Evolutionary conservation across 2,113 vertebrate species (phyloP).

Genomic region (Stercorarius parasiticus): DNA sequence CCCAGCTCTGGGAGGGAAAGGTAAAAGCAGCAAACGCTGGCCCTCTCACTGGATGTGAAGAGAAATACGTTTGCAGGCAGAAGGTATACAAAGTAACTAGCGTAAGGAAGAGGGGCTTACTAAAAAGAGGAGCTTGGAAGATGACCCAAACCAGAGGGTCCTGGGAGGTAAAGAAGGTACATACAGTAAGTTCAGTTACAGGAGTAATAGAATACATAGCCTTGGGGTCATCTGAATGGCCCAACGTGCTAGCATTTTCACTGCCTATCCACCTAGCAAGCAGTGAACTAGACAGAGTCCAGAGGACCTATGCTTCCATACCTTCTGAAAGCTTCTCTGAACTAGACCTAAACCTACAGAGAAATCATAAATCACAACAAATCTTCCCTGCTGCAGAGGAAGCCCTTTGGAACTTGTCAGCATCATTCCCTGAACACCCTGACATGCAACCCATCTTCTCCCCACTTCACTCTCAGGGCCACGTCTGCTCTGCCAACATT

Average conservation of each 20-base stretch:
- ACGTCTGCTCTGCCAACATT: conserved; percentile 23
- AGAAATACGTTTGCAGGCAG: not conserved
- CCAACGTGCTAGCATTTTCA: not conserved
- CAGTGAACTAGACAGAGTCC: not conserved
- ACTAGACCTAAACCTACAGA: not conserved
- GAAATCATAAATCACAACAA: conserved; percentile 4
- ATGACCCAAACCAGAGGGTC: not conserved
- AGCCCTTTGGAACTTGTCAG: not conserved
- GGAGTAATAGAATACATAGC: not conserved
- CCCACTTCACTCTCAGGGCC: not conserved
- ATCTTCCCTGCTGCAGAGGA: not conserved
- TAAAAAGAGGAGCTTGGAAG: not conserved
- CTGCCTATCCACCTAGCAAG: not conserved
- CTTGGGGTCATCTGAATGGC: not conserved
- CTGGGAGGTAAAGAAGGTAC: not conserved
- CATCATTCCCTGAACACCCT: not conserved
- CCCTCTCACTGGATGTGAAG: not conserved
- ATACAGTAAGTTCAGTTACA: not conserved
- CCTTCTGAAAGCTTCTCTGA: not conserved
- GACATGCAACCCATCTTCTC: not conserved
- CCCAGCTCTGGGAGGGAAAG: not conserved
- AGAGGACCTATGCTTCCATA: not conserved
- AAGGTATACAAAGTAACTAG: not conserved
- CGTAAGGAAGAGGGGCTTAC: not conserved
- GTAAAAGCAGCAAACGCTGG: not conserved